Percentiles rank a stretch among this genome's conserved stretches.
These are phyloP conservation scores for Gila orcuttii DNA, from an alignment of 2,113 vertebrate genomes.

Conservation along the genomic window DNA sequence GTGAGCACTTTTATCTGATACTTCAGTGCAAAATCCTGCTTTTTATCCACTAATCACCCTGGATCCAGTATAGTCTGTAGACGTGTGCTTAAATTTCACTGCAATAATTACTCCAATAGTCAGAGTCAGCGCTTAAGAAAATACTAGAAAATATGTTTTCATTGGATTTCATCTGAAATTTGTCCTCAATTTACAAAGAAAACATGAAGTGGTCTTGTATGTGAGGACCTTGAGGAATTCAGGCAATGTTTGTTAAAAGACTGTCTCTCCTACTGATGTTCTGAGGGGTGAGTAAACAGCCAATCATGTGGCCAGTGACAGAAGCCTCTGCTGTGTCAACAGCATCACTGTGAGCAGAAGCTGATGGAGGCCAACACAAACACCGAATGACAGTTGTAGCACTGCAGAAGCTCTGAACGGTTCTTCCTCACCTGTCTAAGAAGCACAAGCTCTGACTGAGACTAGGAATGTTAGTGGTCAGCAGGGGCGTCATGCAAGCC, in stretches of 20 bases:
- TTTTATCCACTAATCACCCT: background rate
- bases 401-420: background rate
- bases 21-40: background rate
- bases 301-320: slow-evolving; percentile 30
- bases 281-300: background rate
- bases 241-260: slow-evolving; percentile 40
- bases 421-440: slow-evolving; percentile 39
- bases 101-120: background rate
- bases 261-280: slow-evolving; percentile 18
- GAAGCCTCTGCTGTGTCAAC: slow-evolving; percentile 44
- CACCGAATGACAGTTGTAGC: slow-evolving; percentile 11
- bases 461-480: background rate
- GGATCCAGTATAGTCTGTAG: background rate
- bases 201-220: background rate
- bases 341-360: slow-evolving; percentile 44
- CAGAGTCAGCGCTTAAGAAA: background rate
- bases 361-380: slow-evolving; percentile 50
- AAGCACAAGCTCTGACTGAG: background rate
- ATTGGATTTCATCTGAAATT: background rate
- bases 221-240: slow-evolving; percentile 9
- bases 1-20: background rate
- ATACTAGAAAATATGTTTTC: background rate
- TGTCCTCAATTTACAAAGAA: slow-evolving; percentile 2
- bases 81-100: background rate
- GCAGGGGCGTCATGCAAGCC: no score